Percentiles rank a stretch among this genome's conserved stretches.
Conservation (phyloP, 2,113 vertebrate species). For the Epinephelus moara region DNA sequence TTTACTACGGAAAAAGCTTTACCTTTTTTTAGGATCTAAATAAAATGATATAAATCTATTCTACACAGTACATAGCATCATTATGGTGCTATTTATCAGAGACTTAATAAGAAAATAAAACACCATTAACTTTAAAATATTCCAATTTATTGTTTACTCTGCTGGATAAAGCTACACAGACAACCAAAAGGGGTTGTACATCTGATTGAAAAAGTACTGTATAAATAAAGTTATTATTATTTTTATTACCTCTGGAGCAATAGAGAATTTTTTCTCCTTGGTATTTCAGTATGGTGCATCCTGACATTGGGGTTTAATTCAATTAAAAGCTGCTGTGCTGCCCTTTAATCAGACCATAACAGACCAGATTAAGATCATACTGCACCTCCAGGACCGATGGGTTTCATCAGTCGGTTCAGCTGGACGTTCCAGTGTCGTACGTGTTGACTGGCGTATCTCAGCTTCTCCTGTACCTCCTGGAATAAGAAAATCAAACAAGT, state of each 20-base stretch:
- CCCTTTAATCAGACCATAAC: neutral
- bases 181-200: neutral
- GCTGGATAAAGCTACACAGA: neutral
- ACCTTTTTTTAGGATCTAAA: neutral
- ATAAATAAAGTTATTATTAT: neutral
- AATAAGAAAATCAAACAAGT: neutral
- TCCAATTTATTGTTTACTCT: too few relatives aligned
- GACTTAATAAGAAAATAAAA: too few relatives aligned
- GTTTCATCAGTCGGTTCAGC: slow-evolving; percentile 84
- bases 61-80: neutral
- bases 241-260: neutral
- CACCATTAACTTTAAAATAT: too few relatives aligned
- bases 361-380: neutral
- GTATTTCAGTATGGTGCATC: neutral
- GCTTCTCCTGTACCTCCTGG: slow-evolving; percentile 81
- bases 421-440: slow-evolving; percentile 87
- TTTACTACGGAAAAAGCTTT: neutral
- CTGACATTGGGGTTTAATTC: neutral
- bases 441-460: slow-evolving; percentile 76
- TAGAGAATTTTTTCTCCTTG: neutral
- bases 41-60: neutral
- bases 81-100: neutral
- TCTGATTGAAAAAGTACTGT: neutral
- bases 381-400: slow-evolving; percentile 83
- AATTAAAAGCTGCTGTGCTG: neutral